phyloP scores from a whole-genome alignment of 1,140 invertebrate genomes.

The Drosophila carrolli region DNA sequence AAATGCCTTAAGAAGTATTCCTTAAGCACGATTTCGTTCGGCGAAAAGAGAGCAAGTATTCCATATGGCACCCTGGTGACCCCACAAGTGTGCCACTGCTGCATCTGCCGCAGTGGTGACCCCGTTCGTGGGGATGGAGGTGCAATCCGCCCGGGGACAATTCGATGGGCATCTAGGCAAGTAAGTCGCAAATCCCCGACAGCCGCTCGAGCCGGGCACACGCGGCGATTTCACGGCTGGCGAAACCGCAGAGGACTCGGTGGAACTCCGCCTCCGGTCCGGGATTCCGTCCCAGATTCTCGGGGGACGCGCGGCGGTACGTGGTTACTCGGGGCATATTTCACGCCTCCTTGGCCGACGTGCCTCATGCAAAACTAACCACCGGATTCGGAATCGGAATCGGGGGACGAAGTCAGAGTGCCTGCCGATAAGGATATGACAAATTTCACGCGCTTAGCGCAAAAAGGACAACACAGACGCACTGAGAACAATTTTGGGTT shows the following conservation, averaged over 20 bases:
- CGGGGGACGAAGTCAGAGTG: conserved; percentile 3
- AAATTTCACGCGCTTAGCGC: conserved; percentile 68
- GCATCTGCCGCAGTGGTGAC: conserved; percentile 7
- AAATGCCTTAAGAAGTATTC: not conserved
- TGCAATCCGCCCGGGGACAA: conserved; percentile 25
- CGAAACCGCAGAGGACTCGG: conserved; percentile 42
- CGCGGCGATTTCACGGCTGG: conserved; percentile 64
- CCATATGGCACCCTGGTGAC: conserved; percentile 6
- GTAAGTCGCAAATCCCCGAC: conserved; percentile 57
- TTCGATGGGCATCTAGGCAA: conserved; percentile 57
- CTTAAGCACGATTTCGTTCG: not conserved
- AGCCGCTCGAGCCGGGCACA: conserved; percentile 37
- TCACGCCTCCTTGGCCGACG: conserved; percentile 67
- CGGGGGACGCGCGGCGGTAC: conserved; percentile 17
- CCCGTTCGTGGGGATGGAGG: conserved; percentile 5
- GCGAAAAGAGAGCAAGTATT: not conserved
- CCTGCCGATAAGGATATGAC: conserved; percentile 74
- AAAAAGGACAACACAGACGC: conserved; percentile 41
- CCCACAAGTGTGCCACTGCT: conserved; percentile 1
- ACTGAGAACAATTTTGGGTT: not conserved
- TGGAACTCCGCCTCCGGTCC: conserved; percentile 17
- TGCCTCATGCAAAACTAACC: conserved; percentile 61
- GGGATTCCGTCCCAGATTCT: conserved; percentile 6
- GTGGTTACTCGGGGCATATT: conserved; percentile 56
- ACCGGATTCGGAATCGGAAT: conserved; percentile 24